Evolutionary conservation across 2,113 vertebrate genomes (phyloP).

Genomic region (Lepus timidus): DNA sequence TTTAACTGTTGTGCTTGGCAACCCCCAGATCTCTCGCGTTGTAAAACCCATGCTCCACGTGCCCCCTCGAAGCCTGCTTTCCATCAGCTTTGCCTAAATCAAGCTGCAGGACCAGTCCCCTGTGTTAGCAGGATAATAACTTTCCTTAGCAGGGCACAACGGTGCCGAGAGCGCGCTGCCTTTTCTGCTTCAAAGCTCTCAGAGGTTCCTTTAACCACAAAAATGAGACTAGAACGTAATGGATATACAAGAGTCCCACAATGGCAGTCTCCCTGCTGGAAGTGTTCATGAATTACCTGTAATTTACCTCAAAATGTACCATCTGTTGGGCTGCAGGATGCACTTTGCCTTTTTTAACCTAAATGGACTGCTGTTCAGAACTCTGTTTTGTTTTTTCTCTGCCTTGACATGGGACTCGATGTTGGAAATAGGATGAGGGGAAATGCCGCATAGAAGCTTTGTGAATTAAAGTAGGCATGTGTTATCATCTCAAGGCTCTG

Average conservation of each 20-base stretch:
- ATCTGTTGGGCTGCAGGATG: conserved; percentile 77
- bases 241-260: conserved; percentile 67
- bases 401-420: conserved; percentile 69
- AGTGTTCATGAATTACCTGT: conserved; percentile 79
- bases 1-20: conserved; percentile 55
- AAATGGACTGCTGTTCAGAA: conserved; percentile 76
- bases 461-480: conserved; percentile 70
- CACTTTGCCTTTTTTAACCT: conserved; percentile 70
- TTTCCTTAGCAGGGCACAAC: conserved; percentile 75
- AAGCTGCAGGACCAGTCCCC: conserved; percentile 70
- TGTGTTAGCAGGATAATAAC: conserved; percentile 71
- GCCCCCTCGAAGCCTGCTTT: conserved; percentile 72
- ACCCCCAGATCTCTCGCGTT: conserved; percentile 19
- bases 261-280: conserved; percentile 80
- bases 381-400: neutral
- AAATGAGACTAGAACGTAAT: conserved; percentile 70
- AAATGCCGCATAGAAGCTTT: conserved; percentile 45
- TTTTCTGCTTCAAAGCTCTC: conserved; percentile 80
- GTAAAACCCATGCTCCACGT: conserved; percentile 17
- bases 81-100: conserved; percentile 81
- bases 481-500: conserved; percentile 54
- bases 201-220: conserved; percentile 77
- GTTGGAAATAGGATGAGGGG: conserved; percentile 44
- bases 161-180: conserved; percentile 51
- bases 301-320: conserved; percentile 84